A percentile compares a stretch with the other conserved stretches of the same genome.
Evolutionary conservation across 2,797 vertebrate species (phyloP).

Genomic region (Pantherophis alleghaniensis): DNA sequence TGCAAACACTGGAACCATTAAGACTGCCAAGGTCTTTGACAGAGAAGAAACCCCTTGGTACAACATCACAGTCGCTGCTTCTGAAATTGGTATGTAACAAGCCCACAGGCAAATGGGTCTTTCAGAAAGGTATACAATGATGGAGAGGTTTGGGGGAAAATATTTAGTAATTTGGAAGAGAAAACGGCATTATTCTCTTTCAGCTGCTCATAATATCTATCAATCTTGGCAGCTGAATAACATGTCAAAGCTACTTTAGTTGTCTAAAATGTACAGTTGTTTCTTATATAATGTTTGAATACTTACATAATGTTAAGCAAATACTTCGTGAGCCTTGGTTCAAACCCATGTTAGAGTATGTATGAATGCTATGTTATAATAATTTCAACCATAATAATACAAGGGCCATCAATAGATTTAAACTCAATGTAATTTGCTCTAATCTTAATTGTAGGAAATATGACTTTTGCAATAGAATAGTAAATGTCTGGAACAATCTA

Average conservation of each 20-base stretch:
- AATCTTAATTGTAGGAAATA: too few relatives aligned
- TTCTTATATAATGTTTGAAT: background rate
- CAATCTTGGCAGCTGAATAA: background rate
- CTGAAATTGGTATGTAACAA: constrained; percentile 88
- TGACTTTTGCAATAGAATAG: too few relatives aligned
- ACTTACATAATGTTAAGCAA: background rate
- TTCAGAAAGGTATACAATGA: background rate
- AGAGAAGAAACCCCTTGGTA: constrained; percentile 90
- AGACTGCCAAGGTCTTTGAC: constrained; percentile 87
- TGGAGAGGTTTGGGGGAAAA: background rate
- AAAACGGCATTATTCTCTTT: background rate
- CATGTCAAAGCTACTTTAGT: background rate
- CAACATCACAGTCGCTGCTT: constrained; percentile 93
- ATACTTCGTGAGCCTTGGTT: background rate
- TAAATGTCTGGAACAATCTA: too few relatives aligned
- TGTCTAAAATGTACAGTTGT: background rate
- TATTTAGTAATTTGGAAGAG: background rate
- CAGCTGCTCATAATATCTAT: background rate
- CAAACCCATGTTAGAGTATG: background rate
- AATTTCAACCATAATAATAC: too few relatives aligned
- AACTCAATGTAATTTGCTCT: too few relatives aligned
- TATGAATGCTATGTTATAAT: background rate
- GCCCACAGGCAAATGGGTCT: background rate
- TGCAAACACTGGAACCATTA: constrained; percentile 85
- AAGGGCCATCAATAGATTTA: too few relatives aligned